Percentiles rank a stretch among this genome's conserved stretches.
phyloP scores from a whole-genome alignment of 2,888 invertebrate genomes.

The Zhuqinia jingwanae region DNA sequence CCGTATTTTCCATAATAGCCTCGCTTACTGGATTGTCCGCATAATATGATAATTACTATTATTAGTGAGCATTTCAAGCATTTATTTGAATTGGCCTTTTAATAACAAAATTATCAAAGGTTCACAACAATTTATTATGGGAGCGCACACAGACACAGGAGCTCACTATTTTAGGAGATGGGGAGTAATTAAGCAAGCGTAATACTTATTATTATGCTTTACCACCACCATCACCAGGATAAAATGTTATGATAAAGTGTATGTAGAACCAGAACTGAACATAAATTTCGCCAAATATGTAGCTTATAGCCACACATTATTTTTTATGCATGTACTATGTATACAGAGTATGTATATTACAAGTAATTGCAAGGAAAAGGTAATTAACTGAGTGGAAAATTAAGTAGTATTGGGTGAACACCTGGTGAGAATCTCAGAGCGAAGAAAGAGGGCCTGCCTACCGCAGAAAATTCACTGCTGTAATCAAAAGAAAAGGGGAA shows the following conservation, averaged over 20 bases:
- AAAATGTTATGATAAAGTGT: slow-evolving; percentile 16
- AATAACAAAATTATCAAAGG: slow-evolving; percentile 58
- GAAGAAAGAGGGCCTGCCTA: not conserved
- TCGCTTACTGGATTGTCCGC: not conserved
- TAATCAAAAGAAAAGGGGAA: slow-evolving; percentile 38
- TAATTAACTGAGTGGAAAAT: slow-evolving; percentile 74
- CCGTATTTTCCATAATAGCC: no score
- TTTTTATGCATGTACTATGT: not conserved
- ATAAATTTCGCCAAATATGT: not conserved
- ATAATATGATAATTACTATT: slow-evolving; percentile 54
- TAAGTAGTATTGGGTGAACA: slow-evolving; percentile 67
- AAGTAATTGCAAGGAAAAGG: slow-evolving; percentile 61
- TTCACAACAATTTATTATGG: slow-evolving; percentile 21
- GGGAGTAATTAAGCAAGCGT: slow-evolving; percentile 29
- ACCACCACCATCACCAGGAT: no score
- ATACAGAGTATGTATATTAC: slow-evolving; percentile 19
- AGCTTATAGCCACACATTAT: not conserved
- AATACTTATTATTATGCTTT: slow-evolving; percentile 10
- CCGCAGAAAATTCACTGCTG: no score
- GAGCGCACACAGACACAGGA: not conserved
- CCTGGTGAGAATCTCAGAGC: slow-evolving; percentile 71
- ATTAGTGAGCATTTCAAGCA: not conserved
- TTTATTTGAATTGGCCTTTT: slow-evolving; percentile 59
- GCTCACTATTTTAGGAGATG: not conserved
- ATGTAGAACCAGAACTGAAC: not conserved